Evolutionary conservation across 2,113 vertebrate genomes (phyloP).

Genomic region (Tyrannus savana): DNA sequence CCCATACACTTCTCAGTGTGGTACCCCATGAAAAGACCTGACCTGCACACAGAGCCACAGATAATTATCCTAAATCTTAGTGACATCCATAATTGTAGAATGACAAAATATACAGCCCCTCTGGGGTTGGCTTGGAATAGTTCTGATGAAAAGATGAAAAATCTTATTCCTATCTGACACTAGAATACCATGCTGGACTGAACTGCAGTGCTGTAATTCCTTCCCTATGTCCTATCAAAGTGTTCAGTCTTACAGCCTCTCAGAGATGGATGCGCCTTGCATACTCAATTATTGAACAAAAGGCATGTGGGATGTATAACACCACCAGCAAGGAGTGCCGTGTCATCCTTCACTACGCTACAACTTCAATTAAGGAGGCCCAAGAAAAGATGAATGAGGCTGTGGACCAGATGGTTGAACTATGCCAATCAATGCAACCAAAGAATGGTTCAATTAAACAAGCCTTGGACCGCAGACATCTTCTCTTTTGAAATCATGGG

Average conservation of each 20-base stretch:
- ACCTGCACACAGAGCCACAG: background rate
- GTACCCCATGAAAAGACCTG: background rate
- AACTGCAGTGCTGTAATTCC: background rate
- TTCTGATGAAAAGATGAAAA: background rate
- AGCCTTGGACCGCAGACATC: background rate
- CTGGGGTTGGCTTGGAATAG: background rate
- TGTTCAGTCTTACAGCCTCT: rapidly evolving
- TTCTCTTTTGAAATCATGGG: background rate
- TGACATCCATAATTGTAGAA: background rate
- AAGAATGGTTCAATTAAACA: background rate
- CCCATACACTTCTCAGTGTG: background rate
- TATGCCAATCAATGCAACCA: background rate
- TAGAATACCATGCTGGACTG: background rate
- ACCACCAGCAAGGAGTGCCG: background rate
- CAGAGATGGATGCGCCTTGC: rapidly evolving
- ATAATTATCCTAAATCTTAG: background rate
- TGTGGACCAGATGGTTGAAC: background rate
- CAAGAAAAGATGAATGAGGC: background rate
- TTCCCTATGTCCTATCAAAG: background rate
- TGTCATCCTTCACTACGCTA: background rate
- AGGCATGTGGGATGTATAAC: background rate
- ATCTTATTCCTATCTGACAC: background rate
- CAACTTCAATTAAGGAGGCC: background rate
- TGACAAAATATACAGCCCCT: background rate
- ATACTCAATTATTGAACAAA: background rate